Base-by-base conservation (phyloP, 1,140 invertebrate species). In the Temnothorax curvispinosus region DNA sequence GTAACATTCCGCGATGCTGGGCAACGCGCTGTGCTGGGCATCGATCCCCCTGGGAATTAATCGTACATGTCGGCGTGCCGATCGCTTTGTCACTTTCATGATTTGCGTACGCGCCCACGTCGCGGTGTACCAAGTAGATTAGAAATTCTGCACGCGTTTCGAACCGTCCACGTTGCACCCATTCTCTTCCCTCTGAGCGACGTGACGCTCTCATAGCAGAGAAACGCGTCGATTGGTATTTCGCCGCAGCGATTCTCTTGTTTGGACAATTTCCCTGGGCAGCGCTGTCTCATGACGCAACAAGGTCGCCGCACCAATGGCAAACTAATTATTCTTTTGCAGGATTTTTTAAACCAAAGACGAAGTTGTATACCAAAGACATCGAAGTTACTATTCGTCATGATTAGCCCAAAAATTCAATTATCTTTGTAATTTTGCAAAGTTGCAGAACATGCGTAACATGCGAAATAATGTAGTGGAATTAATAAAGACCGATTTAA, bases 11-110 rank as follows among this genome's bases (percentile, higher is more conserved):
- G 32, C 80, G 80, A 82, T 74, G 52, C 27, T 60, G 15, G 15
- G 80, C 38, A 60, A 38, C 54, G 54, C 47, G 35, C 47, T 54
- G 41, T 65, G 41, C 44, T 32, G 27, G 52, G 67, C 80, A 84
- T 84, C 80, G 69, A 84, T 84, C 69, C 60, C 54, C 41, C 80
- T 9, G 32, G 54, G 69, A 84, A 84, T 84, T 84, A 84, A 84
- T 84, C 50, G 69, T 69, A 47, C 80, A 84, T 44, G 80, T 75
- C 80, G 41, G 56, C 80, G 54, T 32, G 54, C 80, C 80, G 69
- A 84, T 84, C 80, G 80, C 80, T 84, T 84, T 84, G 80, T 84
- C 80, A 84, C 80, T 84, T 84, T 84, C 80, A 84, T 84, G 80
- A 84, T 84, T 84, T 84, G 80, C 80, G 80, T 75, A 74, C 54